Evolutionary conservation across 2,888 invertebrate species (phyloP).

Genomic region (Pyrgus malvae): DNA sequence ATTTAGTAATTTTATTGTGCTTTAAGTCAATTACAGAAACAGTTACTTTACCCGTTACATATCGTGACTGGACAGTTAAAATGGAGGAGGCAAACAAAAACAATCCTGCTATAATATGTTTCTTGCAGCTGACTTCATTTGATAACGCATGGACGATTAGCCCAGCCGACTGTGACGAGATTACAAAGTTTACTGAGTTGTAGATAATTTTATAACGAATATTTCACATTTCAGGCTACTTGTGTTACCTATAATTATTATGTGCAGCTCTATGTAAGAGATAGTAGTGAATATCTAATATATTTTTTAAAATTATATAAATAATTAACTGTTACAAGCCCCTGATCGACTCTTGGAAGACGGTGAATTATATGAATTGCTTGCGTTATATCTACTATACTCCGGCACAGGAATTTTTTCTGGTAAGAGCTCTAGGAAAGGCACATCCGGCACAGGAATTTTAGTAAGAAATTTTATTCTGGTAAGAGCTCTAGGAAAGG

Average conservation of each 20-base stretch:
- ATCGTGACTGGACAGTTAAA: slow-evolving; percentile 59
- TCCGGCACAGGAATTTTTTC: no score
- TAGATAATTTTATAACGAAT: not conserved
- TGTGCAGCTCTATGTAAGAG: no score
- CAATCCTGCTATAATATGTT: slow-evolving; percentile 29
- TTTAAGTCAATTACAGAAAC: slow-evolving; percentile 19
- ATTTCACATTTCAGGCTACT: not conserved
- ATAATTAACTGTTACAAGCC: no score
- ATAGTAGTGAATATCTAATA: no score
- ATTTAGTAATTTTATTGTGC: slow-evolving; percentile 6
- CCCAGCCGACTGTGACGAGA: slow-evolving; percentile 35
- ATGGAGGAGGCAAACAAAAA: slow-evolving; percentile 38
- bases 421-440: no score
- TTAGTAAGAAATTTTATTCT: no score
- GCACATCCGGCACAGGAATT: no score
- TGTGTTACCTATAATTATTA: not conserved
- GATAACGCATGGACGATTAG: slow-evolving; percentile 27
- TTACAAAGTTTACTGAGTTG: slow-evolving; percentile 28
- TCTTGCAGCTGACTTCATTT: slow-evolving; percentile 23
- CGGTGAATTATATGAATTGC: no score
- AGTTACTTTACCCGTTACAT: slow-evolving; percentile 47
- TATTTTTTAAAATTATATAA: no score
- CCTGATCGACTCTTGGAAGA: no score
- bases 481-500: no score
- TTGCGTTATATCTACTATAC: no score